Percentiles rank a stretch among this genome's conserved stretches.
phyloP scores from a whole-genome alignment of 2,888 invertebrate species.

The Melipona beecheii region DNA sequence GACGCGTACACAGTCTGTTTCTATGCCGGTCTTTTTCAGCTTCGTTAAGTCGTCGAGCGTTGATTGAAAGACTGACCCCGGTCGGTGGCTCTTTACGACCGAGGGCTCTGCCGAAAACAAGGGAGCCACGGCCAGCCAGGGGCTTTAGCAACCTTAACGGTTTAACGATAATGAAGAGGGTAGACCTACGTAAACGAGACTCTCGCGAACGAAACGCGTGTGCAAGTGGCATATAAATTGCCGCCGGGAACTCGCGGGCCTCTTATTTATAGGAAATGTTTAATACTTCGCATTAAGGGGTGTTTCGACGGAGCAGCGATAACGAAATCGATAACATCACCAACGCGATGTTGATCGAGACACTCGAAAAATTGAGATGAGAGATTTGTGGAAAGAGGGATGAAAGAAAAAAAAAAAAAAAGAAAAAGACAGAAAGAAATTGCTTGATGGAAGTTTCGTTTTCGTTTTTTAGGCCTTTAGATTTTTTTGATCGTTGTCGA shows the following conservation, averaged over 20 bases:
- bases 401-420: too few relatives aligned
- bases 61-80: conserved; percentile 63
- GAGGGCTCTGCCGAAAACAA: conserved; percentile 39
- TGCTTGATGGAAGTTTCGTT: not conserved
- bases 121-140: conserved; percentile 23
- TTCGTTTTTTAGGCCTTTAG: not conserved
- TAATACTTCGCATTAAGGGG: not conserved
- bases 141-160: conserved; percentile 20
- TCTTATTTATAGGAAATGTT: not conserved
- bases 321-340: too few relatives aligned
- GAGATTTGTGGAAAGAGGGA: not conserved
- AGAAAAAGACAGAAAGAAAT: not conserved
- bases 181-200: not conserved
- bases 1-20: conserved; percentile 23
- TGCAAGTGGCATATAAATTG: conserved; percentile 14
- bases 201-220: not conserved
- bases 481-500: not conserved
- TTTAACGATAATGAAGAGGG: conserved; percentile 44
- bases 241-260: not conserved
- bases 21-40: conserved; percentile 46
- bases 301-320: not conserved
- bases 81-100: conserved; percentile 10
- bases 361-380: not conserved
- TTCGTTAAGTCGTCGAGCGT: conserved; percentile 50
- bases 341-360: not conserved